Conservation (phyloP, 2,113 vertebrate genomes). For the Myrmecophaga tridactyla region DNA sequence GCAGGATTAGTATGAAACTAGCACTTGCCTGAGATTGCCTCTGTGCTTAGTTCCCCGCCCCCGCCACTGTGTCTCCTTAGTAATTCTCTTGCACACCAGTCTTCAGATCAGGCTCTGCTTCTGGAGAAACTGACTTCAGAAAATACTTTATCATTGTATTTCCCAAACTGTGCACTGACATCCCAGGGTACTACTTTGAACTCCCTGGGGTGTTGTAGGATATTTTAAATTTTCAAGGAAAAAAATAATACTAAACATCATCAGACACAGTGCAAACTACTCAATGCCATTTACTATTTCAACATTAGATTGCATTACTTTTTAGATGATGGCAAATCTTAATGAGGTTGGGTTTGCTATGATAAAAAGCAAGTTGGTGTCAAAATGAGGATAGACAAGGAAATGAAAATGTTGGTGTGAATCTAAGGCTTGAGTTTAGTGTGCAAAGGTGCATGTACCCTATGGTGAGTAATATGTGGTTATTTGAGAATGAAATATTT, state of each 20-base stretch:
- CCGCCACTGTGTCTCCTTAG: not conserved
- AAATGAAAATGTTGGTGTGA: no score
- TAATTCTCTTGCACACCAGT: not conserved
- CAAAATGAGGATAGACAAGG: no score
- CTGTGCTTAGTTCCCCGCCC: no score
- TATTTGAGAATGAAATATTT: not conserved
- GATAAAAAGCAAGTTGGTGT: not conserved
- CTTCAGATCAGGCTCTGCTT: not conserved
- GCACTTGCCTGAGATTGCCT: not conserved
- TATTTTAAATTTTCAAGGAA: no score
- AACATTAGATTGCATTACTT: accelerated
- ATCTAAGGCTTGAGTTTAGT: not conserved
- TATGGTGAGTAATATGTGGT: not conserved
- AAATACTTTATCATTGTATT: not conserved
- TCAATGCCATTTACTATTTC: not conserved
- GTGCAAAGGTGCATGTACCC: accelerated
- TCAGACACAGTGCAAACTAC: not conserved
- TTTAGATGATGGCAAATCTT: not conserved
- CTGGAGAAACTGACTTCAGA: not conserved
- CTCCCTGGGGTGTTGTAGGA: no score
- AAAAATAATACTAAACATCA: not conserved
- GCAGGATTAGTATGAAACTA: no score
- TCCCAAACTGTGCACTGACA: not conserved
- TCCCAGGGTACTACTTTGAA: no score
- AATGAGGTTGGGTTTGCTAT: not conserved